Conservation (phyloP, 1,140 invertebrate species). For the Drosophila repletoides region DNA sequence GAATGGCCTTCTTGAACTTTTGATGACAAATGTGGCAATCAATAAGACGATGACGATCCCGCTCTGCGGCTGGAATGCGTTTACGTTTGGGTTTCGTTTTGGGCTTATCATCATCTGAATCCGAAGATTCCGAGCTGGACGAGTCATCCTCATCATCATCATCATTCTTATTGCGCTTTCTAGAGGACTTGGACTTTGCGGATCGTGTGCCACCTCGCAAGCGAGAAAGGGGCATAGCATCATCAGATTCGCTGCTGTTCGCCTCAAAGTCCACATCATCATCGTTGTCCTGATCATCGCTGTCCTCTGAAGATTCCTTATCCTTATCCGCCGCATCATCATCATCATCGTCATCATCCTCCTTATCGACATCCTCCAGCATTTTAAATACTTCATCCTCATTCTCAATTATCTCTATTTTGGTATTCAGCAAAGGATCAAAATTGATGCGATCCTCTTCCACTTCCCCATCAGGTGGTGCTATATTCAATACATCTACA, state of each 20-base stretch:
- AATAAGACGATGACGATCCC: constrained; percentile 67
- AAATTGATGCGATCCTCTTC: constrained; percentile 73
- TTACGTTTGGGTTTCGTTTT: constrained; percentile 50
- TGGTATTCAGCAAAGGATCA: constrained; percentile 72
- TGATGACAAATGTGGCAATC: constrained; percentile 79
- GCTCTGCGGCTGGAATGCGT: constrained; percentile 52
- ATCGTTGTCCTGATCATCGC: constrained; percentile 29
- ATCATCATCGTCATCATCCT: constrained; percentile 69
- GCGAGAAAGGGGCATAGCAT: constrained; percentile 60
- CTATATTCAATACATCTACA: constrained; percentile 54
- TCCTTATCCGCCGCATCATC: constrained; percentile 54
- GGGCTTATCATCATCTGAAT: constrained; percentile 33
- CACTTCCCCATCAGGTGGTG: constrained; percentile 40
- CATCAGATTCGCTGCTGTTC: constrained; percentile 67
- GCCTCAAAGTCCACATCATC: constrained; percentile 47
- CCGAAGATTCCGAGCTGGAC: constrained; percentile 46
- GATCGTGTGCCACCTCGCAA: constrained; percentile 24
- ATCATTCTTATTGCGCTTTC: background rate
- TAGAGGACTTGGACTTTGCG: constrained; percentile 35
- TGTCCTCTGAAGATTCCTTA: constrained; percentile 44
- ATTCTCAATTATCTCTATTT: constrained; percentile 74
- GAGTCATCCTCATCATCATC: constrained; percentile 30
- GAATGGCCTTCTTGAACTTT: constrained; percentile 74
- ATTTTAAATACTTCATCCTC: constrained; percentile 79
- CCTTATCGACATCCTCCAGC: constrained; percentile 73